These are phyloP conservation scores for Noctuana brunneofusca DNA, from an alignment of 2,888 invertebrate species.

Conservation along the genomic window DNA sequence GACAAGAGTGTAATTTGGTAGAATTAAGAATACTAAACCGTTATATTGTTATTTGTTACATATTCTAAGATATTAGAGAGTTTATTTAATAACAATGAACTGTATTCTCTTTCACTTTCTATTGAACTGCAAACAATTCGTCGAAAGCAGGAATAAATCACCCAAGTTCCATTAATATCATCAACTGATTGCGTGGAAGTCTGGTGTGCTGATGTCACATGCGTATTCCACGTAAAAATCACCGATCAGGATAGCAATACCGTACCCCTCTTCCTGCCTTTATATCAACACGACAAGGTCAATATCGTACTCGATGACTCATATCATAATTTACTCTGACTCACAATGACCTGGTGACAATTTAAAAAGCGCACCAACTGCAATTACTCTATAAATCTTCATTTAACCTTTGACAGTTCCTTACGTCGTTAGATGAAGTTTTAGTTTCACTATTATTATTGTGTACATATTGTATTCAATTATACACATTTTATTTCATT, in stretches of 20 bases:
- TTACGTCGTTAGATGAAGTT: not conserved
- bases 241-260: conserved; percentile 9
- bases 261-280: conserved; percentile 42
- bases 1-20: not conserved
- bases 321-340: conserved; percentile 35
- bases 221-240: conserved; percentile 22
- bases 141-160: conserved; percentile 19
- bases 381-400: conserved; percentile 19
- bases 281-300: conserved; percentile 43
- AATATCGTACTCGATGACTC: conserved; percentile 37
- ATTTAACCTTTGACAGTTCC: conserved; percentile 31
- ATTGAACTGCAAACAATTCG: conserved; percentile 1
- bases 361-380: conserved; percentile 32
- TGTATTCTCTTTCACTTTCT: not conserved
- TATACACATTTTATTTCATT: no score
- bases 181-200: not conserved
- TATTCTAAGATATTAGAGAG: not conserved
- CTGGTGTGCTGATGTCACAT: conserved; percentile 6
- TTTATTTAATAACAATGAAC: not conserved
- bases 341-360: conserved; percentile 37
- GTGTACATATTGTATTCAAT: no score
- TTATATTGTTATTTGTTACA: no score
- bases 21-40: no score
- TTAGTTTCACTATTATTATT: conserved; percentile 8
- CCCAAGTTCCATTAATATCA: conserved; percentile 1